phyloP scores from a whole-genome alignment of 1,140 invertebrate genomes.

The Temnothorax longispinosus region DNA sequence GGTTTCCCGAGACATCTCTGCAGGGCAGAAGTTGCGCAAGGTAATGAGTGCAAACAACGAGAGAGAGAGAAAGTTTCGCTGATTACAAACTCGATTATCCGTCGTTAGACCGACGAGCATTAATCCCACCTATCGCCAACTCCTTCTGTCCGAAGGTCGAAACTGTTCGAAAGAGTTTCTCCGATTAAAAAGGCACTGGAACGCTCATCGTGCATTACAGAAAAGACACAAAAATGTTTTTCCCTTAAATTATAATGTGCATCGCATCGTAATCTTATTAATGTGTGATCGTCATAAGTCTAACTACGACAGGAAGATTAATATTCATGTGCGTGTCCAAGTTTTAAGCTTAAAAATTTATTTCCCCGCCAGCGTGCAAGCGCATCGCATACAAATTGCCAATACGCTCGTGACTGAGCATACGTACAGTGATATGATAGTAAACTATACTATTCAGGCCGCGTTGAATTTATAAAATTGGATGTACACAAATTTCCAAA shows the following conservation, averaged over 20 bases:
- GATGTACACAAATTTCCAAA: neutral
- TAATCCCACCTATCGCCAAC: neutral
- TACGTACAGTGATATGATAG: neutral
- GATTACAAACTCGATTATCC: conserved; percentile 55
- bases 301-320: neutral
- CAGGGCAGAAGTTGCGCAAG: conserved; percentile 19
- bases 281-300: neutral
- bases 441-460: neutral
- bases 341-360: conserved; percentile 19
- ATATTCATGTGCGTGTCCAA: conserved; percentile 12
- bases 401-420: conserved; percentile 41
- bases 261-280: neutral
- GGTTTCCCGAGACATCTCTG: conserved; percentile 4
- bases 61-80: conserved; percentile 32
- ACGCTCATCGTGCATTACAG: neutral
- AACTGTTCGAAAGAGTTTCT: neutral
- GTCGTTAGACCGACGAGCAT: conserved; percentile 48
- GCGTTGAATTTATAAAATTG: conserved; percentile 38
- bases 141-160: neutral
- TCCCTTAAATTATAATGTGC: neutral
- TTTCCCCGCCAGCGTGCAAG: neutral
- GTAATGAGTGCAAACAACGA: conserved; percentile 28
- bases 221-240: neutral
- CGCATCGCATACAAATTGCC: conserved; percentile 31
- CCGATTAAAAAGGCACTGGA: neutral